phyloP scores from a whole-genome alignment of 2,113 vertebrate genomes.

The Centropus unirufus region DNA sequence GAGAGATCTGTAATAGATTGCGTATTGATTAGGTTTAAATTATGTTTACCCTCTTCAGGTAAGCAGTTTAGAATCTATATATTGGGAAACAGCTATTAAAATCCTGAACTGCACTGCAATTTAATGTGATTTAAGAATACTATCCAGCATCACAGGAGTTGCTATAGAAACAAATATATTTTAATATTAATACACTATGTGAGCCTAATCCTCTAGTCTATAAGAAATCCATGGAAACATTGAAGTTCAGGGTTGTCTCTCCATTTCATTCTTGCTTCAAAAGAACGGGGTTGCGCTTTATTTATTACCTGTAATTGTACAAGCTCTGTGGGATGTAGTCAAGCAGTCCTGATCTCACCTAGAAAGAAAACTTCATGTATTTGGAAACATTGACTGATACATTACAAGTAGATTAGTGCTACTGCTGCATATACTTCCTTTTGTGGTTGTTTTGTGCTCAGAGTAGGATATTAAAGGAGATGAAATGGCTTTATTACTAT shows the following conservation, averaged over 20 bases:
- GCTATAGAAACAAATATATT: slow-evolving; percentile 44
- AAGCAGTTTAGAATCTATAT: background rate
- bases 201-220: background rate
- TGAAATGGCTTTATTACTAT: background rate
- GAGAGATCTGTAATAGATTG: background rate
- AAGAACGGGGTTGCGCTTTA: background rate
- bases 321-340: background rate
- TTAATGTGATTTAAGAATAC: background rate
- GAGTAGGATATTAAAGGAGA: background rate
- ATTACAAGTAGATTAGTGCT: background rate
- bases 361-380: background rate
- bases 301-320: background rate
- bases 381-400: background rate
- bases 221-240: slow-evolving; percentile 9
- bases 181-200: background rate
- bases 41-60: background rate
- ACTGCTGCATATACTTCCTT: background rate
- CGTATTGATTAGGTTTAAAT: background rate
- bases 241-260: background rate
- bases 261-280: background rate
- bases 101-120: background rate
- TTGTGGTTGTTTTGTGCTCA: background rate
- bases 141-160: background rate
- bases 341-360: background rate
- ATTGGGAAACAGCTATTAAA: background rate